A percentile compares a stretch with the other conserved stretches of the same genome.
These are phyloP conservation scores for Archips xylosteana DNA, from an alignment of 2,888 invertebrate genomes.

Conservation along the genomic window DNA sequence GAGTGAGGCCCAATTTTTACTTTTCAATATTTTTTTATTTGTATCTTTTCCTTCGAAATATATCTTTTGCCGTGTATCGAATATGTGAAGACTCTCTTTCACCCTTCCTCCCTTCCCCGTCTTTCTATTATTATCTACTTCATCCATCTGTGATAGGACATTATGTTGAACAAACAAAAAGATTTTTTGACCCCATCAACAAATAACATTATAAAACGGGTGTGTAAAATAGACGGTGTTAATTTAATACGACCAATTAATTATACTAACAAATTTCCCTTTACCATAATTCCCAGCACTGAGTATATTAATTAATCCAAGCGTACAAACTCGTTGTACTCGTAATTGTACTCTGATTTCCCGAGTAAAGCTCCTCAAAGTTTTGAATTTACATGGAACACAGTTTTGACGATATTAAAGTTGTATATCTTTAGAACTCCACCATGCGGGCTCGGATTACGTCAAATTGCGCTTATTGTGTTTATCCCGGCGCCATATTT, in stretches of 20 bases:
- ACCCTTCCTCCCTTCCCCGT: no score
- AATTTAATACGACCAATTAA: not conserved
- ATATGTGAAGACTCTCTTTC: no score
- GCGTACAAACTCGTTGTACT: conserved; percentile 10
- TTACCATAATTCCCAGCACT: not conserved
- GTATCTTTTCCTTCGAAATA: no score
- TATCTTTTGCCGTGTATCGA: no score
- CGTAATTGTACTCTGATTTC: conserved; percentile 18
- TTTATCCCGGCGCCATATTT: not conserved
- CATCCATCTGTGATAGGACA: no score
- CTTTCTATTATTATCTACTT: no score
- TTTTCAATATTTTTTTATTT: no score
- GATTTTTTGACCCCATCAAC: no score
- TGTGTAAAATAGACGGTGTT: not conserved
- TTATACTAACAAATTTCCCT: conserved; percentile 7
- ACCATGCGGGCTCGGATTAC: conserved; percentile 18
- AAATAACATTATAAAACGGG: no score
- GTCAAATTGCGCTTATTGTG: not conserved
- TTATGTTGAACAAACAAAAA: no score
- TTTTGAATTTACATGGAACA: conserved; percentile 17
- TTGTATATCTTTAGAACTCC: conserved; percentile 18
- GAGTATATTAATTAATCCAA: conserved; percentile 8
- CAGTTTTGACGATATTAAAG: conserved; percentile 20
- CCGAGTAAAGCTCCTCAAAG: conserved; percentile 15
- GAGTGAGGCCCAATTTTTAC: no score